Conservation (phyloP, 2,888 invertebrate genomes). For the Palloptera scutellata region DNA sequence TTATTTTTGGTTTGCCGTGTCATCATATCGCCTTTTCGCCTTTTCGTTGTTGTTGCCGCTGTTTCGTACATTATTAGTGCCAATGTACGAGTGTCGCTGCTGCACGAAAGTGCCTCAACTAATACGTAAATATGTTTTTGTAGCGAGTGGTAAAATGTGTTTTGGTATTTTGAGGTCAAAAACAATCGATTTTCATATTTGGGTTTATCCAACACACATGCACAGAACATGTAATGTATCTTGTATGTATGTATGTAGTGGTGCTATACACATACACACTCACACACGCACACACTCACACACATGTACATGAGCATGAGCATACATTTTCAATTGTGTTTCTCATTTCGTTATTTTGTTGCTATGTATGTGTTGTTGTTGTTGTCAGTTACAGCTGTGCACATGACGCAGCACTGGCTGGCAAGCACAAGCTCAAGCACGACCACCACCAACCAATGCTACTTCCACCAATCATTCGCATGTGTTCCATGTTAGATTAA, state of each 20-base stretch:
- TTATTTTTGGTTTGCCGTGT: constrained; percentile 13
- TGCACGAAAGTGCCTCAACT: constrained; percentile 8
- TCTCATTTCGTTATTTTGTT: not conserved
- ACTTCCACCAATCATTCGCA: too few species aligned
- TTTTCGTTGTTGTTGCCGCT: too few species aligned
- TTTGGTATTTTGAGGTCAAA: constrained; percentile 52
- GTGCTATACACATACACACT: not conserved
- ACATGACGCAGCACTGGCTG: too few species aligned
- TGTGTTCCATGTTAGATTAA: too few species aligned
- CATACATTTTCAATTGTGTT: not conserved
- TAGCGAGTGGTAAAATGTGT: not conserved
- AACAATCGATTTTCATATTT: constrained; percentile 56
- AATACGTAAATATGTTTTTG: not conserved
- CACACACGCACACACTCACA: constrained; percentile 12
- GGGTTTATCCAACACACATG: constrained; percentile 13
- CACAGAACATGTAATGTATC: not conserved
- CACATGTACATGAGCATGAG: not conserved
- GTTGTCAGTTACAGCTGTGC: too few species aligned
- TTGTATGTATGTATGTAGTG: not conserved
- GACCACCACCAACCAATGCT: too few species aligned
- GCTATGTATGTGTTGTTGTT: too few species aligned
- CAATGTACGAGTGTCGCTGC: constrained; percentile 44
- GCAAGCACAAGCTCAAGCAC: too few species aligned
- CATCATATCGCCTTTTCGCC: too few species aligned
- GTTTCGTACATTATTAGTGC: constrained; percentile 47